phyloP scores from a whole-genome alignment of 2,113 vertebrate genomes.

The Conger conger region DNA sequence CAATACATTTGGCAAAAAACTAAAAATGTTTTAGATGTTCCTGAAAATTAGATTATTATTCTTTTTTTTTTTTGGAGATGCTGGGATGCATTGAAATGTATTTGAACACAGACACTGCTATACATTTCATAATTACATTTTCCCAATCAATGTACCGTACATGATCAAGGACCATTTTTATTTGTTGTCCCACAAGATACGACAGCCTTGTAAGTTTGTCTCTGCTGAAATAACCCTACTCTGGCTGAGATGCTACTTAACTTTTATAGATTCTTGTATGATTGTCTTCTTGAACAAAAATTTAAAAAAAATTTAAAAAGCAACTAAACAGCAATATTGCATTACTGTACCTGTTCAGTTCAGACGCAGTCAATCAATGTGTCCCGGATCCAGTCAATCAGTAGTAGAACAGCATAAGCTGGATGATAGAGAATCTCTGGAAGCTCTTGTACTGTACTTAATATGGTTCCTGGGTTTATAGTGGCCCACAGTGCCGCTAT shows the following conservation, averaged over 20 bases:
- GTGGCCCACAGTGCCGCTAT: neutral
- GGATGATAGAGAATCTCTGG: neutral
- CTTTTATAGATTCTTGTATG: neutral
- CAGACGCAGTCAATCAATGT: neutral
- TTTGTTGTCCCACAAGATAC: too few relatives aligned
- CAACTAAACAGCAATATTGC: neutral
- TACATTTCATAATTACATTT: too few relatives aligned
- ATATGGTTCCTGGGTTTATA: neutral
- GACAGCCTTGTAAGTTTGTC: too few relatives aligned
- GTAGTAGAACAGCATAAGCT: neutral
- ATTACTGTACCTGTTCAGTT: slow-evolving; percentile 10
- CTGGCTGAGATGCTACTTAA: neutral
- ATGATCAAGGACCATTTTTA: too few relatives aligned
- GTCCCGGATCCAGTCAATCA: neutral
- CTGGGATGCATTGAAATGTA: too few relatives aligned
- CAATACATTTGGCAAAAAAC: too few relatives aligned
- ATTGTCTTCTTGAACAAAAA: neutral
- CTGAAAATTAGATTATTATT: too few relatives aligned
- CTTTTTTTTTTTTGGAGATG: too few relatives aligned
- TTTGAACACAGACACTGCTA: too few relatives aligned
- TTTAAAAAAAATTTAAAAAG: neutral
- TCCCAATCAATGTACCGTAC: too few relatives aligned
- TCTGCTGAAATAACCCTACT: neutral
- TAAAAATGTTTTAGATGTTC: too few relatives aligned
- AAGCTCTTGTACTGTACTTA: slow-evolving; percentile 3